phyloP scores from a whole-genome alignment of 2,797 vertebrate genomes.

The Brotula barbata region DNA sequence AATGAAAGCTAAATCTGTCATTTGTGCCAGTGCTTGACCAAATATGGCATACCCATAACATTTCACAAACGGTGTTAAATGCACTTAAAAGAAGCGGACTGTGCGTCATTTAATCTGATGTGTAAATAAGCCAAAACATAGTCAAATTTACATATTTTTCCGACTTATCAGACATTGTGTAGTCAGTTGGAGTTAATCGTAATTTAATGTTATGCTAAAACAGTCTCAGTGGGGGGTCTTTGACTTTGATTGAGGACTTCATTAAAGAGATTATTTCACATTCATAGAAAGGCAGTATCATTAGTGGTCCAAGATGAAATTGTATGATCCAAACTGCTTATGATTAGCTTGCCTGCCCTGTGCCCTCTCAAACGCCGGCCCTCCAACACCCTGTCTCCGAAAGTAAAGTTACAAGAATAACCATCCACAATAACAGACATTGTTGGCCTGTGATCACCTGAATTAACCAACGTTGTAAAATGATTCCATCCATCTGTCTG shows the following conservation, averaged over 20 bases:
- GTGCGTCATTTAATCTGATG: slow-evolving; percentile 63
- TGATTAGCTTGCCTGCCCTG: slow-evolving; percentile 53
- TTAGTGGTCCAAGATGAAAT: slow-evolving; percentile 64
- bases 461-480: slow-evolving; percentile 66
- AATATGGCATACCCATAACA: slow-evolving; percentile 68
- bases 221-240: slow-evolving; percentile 48
- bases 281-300: slow-evolving; percentile 75
- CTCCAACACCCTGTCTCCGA: slow-evolving; percentile 7
- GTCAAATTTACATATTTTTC: slow-evolving; percentile 63
- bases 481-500: slow-evolving; percentile 60
- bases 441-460: slow-evolving; percentile 71
- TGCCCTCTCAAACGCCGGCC: slow-evolving; percentile 12
- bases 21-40: slow-evolving; percentile 56
- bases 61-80: slow-evolving; percentile 59
- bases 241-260: slow-evolving; percentile 71
- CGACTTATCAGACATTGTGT: slow-evolving; percentile 41
- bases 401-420: slow-evolving; percentile 60
- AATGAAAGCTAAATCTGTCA: slow-evolving; percentile 72
- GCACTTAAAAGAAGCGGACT: slow-evolving; percentile 50
- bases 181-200: slow-evolving; percentile 45
- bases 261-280: slow-evolving; percentile 69
- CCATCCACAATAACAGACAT: slow-evolving; percentile 62
- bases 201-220: slow-evolving; percentile 43
- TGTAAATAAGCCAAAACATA: slow-evolving; percentile 66
- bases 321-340: slow-evolving; percentile 51